Evolutionary conservation across 2,113 vertebrate species (phyloP), one percentile per base, ranked within the genome.

Genomic region (Istiophorus platypterus): DNA sequence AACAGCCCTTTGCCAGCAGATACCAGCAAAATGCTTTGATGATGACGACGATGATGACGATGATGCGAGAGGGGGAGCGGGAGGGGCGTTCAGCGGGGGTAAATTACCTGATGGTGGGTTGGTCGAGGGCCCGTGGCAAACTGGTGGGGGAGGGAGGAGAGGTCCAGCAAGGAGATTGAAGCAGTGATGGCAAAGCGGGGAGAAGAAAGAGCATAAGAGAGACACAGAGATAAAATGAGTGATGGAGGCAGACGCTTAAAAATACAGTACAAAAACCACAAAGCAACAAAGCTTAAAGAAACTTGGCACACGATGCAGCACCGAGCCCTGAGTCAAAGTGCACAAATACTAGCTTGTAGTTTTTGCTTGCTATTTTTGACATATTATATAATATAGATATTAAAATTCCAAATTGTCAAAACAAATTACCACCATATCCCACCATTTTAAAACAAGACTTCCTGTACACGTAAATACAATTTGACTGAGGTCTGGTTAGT

Each of bases 91-190:
- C 81, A 93, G 86, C 70, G 5, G 87, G 83, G 89, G 88, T 95
- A 97, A 95, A 92, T 96, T 99, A 99, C 98, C 98, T 99, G 98
- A 94, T 99, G 97, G 96, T 99, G 98, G 95, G 97, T 96, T 93
- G 97, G 97, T 95, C 98, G 97, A 95, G 98, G 98, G 95, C 97
- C 98, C 93, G 97, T 96, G 92, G 97, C 97, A 96, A 99, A 99
- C 98, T 99, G 97, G 94, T 93, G 93, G 92, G 93, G 96, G 91
- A 94, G 93, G 93, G 93, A 93, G 95, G 90, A 94, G 85, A 96
- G 94, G 96, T 95, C 89, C 93, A 97, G 96, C 95, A 96, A 96
- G 95, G 96, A 96, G 96, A 96, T 95, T 96, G 96, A 96, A 96
- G 96, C 95, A 96, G 92, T 95, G 95, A 96, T 95, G 96, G 95